phyloP scores from a whole-genome alignment of 2,797 vertebrate genomes.

The Acrocephalus scirpaceus region DNA sequence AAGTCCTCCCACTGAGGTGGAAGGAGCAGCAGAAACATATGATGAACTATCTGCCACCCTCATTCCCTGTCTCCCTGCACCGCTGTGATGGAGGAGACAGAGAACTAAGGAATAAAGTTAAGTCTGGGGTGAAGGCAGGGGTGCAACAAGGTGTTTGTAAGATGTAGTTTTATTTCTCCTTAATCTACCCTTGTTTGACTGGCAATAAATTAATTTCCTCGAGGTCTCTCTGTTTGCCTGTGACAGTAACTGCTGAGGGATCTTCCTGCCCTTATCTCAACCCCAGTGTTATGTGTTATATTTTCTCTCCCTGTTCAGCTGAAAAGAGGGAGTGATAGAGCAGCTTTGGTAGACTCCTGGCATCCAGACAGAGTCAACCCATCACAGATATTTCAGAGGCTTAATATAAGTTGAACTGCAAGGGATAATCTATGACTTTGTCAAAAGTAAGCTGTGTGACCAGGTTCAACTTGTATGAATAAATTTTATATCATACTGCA shows the following conservation, averaged over 20 bases:
- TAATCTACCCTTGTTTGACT: background rate
- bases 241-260: background rate
- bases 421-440: background rate
- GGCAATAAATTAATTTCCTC: background rate
- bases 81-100: background rate
- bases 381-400: background rate
- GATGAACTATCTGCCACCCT: background rate
- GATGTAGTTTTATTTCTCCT: background rate
- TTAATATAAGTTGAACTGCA: background rate
- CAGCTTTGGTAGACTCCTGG: background rate
- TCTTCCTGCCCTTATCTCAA: background rate
- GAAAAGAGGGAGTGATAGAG: background rate
- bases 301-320: background rate
- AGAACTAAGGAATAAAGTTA: background rate
- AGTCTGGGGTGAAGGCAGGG: background rate
- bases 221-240: background rate
- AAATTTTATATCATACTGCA: background rate
- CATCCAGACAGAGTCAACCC: background rate
- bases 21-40: background rate
- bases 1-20: background rate
- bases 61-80: background rate
- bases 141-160: background rate
- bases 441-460: background rate
- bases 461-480: background rate
- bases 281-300: accelerated